A percentile compares a stretch with the other conserved stretches of the same genome.
Conservation (phyloP, 2,797 vertebrate species). For the Xenentodon cancila region DNA sequence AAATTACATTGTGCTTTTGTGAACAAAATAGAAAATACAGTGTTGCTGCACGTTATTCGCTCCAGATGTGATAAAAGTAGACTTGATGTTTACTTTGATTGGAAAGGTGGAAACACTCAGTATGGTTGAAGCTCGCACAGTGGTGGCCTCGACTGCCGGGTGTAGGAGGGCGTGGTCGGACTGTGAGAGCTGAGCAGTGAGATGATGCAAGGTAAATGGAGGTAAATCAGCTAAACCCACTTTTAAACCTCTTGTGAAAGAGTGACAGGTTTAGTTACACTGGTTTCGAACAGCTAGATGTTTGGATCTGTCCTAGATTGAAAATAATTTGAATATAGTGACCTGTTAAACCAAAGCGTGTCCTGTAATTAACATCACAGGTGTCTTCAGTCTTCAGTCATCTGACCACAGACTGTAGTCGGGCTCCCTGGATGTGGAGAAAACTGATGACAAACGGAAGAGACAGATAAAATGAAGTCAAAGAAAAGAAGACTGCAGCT, state of each 20-base stretch:
- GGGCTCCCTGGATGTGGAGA: too few species aligned
- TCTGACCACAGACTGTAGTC: too few species aligned
- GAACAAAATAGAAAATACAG: not conserved
- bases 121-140: not conserved
- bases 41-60: not conserved
- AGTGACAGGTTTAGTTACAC: not conserved
- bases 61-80: not conserved
- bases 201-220: not conserved
- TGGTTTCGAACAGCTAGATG: not conserved
- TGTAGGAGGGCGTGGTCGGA: conserved; percentile 5
- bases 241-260: too few species aligned
- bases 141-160: not conserved
- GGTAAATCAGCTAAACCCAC: too few species aligned
- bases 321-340: too few species aligned
- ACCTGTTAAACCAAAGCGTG: too few species aligned
- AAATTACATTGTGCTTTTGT: not conserved
- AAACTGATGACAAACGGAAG: too few species aligned
- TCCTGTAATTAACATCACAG: too few species aligned
- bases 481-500: too few species aligned
- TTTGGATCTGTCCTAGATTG: not conserved
- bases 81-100: not conserved
- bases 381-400: too few species aligned
- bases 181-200: not conserved
- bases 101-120: not conserved
- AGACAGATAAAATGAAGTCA: too few species aligned